Evolutionary conservation across 2,888 invertebrate genomes (phyloP), one percentile per base, ranked within the genome.

Genomic region (Drosophila emarginata): DNA sequence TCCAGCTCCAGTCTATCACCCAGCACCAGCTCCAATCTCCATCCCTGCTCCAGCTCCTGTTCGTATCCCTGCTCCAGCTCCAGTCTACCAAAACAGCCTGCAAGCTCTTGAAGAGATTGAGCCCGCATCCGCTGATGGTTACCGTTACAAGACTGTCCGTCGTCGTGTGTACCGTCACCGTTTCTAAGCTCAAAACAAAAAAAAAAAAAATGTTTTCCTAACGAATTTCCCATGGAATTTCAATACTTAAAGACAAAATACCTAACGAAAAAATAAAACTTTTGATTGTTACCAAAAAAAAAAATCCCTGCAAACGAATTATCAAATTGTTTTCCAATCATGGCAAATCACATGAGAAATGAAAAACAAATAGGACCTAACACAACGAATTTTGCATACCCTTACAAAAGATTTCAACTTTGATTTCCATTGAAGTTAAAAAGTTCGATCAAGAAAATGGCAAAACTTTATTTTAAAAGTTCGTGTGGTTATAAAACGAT

Each of bases 61-160:
- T 12, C 40, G 52, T 18, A 53, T 67, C 26, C 54, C 63, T 1
- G 73, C 70, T 4, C 71, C 79, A 0, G 69, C 74, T 51, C 74
- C 78, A 2, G 64, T 64, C 21, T 61, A 61, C 59, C 60, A 73
- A 32, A 60, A 36, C 37, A 71, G 39, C 15, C 79, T 68, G 6
- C 88, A 67, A 58, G 72, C 63, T 23, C 58, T 85, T 59, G 80
- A 88, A 64, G 78, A 83, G 81, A 78, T 89, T 69, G 89, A 90
- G 74, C 87, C 80, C 66, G 78, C 64, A 26, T 78, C 87, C 9
- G 76, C 65, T 57, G 90, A 90, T 78, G 89, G 89, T 37, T 90
- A 89, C 76, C 90, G 76, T 61, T 90, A 89, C 78, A 84, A 80
- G 78, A 76, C 90, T 61, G 89, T 87, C 28, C 90, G 89, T 59